Conservation (phyloP, 1,140 invertebrate species). For the Lysiphlebus fabarum region DNA sequence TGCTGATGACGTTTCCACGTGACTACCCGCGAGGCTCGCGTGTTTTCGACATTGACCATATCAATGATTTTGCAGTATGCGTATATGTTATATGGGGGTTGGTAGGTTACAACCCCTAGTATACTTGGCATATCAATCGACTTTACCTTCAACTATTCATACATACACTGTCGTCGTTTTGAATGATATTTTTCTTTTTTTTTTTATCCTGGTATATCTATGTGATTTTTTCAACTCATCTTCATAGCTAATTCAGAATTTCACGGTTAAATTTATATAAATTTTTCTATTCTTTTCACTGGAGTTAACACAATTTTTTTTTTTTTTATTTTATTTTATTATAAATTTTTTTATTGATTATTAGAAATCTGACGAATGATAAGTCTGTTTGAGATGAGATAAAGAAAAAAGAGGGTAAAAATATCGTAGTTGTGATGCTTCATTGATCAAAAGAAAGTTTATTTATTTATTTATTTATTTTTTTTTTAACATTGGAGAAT, state of each 20-base stretch:
- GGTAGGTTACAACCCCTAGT: background rate
- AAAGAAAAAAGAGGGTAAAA: too few relatives aligned
- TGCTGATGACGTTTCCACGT: constrained; percentile 56
- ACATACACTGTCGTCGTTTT: too few relatives aligned
- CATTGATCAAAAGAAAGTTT: too few relatives aligned
- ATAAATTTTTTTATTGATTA: too few relatives aligned
- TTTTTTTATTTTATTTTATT: too few relatives aligned
- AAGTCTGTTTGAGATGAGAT: too few relatives aligned
- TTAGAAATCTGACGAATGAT: too few relatives aligned
- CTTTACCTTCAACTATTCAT: too few relatives aligned
- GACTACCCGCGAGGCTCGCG: constrained; percentile 51
- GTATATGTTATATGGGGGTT: background rate
- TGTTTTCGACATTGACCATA: constrained; percentile 49
- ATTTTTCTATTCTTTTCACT: background rate
- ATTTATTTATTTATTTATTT: too few relatives aligned
- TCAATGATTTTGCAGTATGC: constrained; percentile 37
- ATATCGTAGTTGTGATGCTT: too few relatives aligned
- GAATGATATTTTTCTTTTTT: background rate
- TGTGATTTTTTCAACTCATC: background rate
- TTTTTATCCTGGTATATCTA: background rate
- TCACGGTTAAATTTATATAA: constrained; percentile 11
- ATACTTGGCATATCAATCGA: background rate
- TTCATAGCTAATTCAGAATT: constrained; percentile 17
- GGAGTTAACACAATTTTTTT: too few relatives aligned
- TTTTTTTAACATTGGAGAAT: too few relatives aligned